phyloP scores from a whole-genome alignment of 2,113 vertebrate genomes.

The Pygoscelis adeliae region DNA sequence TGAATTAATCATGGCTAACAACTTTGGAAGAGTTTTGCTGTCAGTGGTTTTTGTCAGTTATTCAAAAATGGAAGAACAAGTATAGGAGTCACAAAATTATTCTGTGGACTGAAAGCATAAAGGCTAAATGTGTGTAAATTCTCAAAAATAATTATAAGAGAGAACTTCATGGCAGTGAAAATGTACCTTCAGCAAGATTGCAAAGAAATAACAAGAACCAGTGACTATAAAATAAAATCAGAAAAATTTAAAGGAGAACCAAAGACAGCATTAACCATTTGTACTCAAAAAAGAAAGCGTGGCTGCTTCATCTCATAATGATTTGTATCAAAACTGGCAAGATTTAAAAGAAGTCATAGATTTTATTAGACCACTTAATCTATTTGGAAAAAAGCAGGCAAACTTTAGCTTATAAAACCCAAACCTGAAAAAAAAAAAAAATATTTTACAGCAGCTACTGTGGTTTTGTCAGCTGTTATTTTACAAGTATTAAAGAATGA shows the following conservation, averaged over 20 bases:
- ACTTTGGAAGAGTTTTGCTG: neutral
- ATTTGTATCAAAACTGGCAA: neutral
- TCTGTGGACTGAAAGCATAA: neutral
- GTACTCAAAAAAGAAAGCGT: neutral
- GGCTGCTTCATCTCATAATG: fast-evolving
- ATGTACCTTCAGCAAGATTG: neutral
- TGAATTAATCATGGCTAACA: neutral
- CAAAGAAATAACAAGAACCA: neutral
- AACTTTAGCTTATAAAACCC: neutral
- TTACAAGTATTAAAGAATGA: neutral
- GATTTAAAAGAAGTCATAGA: neutral
- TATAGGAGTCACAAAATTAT: neutral
- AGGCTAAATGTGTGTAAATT: neutral
- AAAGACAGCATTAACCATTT: neutral
- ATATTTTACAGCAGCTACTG: neutral
- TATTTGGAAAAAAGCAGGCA: neutral
- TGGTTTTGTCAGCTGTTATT: neutral
- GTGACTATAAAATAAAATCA: neutral
- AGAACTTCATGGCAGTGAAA: neutral
- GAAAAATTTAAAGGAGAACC: neutral
- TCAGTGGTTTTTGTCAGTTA: neutral
- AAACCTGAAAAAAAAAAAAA: neutral
- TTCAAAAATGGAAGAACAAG: neutral
- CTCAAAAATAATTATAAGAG: neutral
- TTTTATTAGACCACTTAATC: neutral